Conservation (phyloP, 2,888 invertebrate genomes). For the Acleris sparsana region DNA sequence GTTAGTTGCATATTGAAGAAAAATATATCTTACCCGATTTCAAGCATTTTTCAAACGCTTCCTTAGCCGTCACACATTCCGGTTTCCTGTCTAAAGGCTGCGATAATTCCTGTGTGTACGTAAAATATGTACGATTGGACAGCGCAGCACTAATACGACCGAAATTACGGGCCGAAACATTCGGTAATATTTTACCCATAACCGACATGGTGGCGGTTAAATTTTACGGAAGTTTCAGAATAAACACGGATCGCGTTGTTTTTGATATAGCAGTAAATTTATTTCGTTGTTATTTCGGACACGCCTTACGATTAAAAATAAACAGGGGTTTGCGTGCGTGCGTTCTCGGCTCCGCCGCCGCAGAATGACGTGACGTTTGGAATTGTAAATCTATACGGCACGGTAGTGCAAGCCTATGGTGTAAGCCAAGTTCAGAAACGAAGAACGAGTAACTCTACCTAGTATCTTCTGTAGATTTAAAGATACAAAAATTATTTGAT, state of each 20-base stretch:
- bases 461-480: too few species aligned
- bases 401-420: neutral
- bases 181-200: slow-evolving; percentile 69
- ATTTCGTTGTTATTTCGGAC: slow-evolving; percentile 30
- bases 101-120: slow-evolving; percentile 91
- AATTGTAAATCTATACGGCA: slow-evolving; percentile 33
- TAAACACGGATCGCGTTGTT: neutral
- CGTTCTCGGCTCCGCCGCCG: slow-evolving; percentile 24
- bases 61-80: slow-evolving; percentile 87
- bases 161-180: slow-evolving; percentile 62
- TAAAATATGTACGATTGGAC: slow-evolving; percentile 86
- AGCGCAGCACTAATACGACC: slow-evolving; percentile 64
- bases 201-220: slow-evolving; percentile 56
- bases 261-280: slow-evolving; percentile 8
- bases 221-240: neutral
- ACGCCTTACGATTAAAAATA: slow-evolving; percentile 32
- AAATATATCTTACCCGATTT: slow-evolving; percentile 88
- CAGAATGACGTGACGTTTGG: slow-evolving; percentile 30
- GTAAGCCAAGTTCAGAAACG: slow-evolving; percentile 25
- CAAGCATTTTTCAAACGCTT: slow-evolving; percentile 89
- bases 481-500: too few species aligned
- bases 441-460: too few species aligned
- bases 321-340: slow-evolving; percentile 23
- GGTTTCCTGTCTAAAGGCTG: slow-evolving; percentile 91
- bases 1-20: too few species aligned